A percentile compares a stretch with the other conserved stretches of the same genome.
Evolutionary conservation across 2,888 invertebrate species (phyloP).

Genomic region (Linnaemya vulpina): DNA sequence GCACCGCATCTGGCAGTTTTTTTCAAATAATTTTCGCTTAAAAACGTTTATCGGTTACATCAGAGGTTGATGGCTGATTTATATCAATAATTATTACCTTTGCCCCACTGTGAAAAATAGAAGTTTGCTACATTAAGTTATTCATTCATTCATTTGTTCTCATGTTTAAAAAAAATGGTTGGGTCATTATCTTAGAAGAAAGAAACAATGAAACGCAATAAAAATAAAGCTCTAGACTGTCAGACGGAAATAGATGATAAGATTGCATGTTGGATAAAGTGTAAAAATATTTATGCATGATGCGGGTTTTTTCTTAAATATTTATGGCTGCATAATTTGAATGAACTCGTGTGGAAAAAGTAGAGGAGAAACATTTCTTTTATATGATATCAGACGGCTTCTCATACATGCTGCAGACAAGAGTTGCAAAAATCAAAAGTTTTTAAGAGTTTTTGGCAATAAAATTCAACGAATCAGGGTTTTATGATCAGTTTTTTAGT

Average conservation of each 20-base stretch:
- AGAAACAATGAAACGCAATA: slow-evolving; percentile 14
- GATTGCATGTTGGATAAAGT: slow-evolving; percentile 36
- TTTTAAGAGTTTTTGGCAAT: too few relatives aligned
- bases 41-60: background rate
- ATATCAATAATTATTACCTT: background rate
- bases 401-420: background rate
- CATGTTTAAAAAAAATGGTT: background rate
- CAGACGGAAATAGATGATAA: slow-evolving; percentile 25
- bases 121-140: background rate
- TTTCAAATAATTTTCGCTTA: too few relatives aligned
- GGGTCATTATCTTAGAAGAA: background rate
- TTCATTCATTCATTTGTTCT: background rate
- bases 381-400: background rate
- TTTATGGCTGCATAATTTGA: slow-evolving; percentile 9
- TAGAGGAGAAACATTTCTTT: background rate
- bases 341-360: background rate
- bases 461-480: too few relatives aligned
- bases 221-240: background rate
- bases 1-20: too few relatives aligned
- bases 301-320: background rate
- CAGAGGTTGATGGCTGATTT: background rate
- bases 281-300: slow-evolving; percentile 7
- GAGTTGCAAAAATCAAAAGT: background rate
- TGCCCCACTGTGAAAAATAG: background rate
- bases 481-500: too few relatives aligned